phyloP scores from a whole-genome alignment of 2,113 vertebrate species.

The Proteles cristata region DNA sequence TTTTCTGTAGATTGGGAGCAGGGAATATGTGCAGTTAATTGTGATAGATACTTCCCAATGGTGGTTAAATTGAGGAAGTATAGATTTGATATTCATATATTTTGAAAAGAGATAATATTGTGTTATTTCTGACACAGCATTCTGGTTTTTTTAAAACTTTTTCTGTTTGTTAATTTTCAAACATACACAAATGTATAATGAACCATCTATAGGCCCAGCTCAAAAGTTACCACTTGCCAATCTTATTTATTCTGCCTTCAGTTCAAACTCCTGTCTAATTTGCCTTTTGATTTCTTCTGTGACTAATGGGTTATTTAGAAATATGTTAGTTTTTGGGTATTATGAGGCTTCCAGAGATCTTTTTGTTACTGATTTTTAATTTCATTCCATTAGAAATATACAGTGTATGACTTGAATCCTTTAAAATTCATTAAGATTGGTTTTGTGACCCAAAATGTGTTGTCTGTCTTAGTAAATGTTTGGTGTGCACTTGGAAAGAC shows the following conservation, averaged over 20 bases:
- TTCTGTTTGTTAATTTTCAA: not conserved
- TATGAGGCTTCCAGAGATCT: not conserved
- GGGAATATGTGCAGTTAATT: not conserved
- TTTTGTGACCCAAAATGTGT: constrained; percentile 27
- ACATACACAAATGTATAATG: not conserved
- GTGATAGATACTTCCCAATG: not conserved
- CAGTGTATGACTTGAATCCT: not conserved
- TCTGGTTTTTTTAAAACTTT: constrained; percentile 11
- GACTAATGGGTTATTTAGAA: not conserved
- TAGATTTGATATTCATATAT: not conserved
- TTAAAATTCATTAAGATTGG: constrained; percentile 20
- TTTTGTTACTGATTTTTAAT: constrained; percentile 38
- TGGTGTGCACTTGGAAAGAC: not conserved
- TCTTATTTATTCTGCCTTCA: not conserved
- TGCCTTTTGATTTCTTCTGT: constrained; percentile 25
- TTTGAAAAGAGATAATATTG: not conserved
- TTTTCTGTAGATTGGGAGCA: constrained; percentile 17
- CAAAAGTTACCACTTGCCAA: not conserved
- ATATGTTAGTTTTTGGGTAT: not conserved
- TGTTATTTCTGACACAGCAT: constrained; percentile 20
- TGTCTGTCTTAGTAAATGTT: not conserved
- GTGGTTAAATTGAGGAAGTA: constrained; percentile 22
- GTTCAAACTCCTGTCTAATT: not conserved
- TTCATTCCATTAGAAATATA: constrained; percentile 4
- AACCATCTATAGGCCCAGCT: not conserved